phyloP scores from a whole-genome alignment of 2,797 vertebrate genomes.

The Taeniopygia guttata region DNA sequence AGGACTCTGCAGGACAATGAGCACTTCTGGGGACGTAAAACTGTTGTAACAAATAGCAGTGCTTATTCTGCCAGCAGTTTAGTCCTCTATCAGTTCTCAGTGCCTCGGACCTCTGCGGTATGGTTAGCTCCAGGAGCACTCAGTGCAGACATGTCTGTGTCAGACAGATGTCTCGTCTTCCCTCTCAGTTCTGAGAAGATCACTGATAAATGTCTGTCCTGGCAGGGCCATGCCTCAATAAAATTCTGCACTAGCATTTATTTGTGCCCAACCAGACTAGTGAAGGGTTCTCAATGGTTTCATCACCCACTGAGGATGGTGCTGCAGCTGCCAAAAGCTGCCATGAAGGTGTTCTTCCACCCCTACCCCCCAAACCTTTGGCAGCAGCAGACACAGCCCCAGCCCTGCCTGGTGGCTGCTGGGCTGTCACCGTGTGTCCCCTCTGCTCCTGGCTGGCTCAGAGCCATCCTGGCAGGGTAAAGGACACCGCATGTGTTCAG shows the following conservation, averaged over 20 bases:
- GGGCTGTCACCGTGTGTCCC: neutral
- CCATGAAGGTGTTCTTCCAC: neutral
- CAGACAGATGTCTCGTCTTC: no score
- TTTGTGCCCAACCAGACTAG: neutral
- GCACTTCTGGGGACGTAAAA: neutral
- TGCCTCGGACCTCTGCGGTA: neutral
- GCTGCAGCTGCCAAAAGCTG: neutral
- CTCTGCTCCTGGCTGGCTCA: neutral
- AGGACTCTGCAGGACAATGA: neutral
- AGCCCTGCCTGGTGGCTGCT: neutral
- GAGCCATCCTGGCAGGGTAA: neutral
- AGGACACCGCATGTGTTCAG: fast-evolving
- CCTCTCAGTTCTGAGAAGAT: neutral
- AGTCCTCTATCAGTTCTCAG: neutral
- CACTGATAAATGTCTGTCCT: neutral
- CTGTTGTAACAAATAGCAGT: neutral
- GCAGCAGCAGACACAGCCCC: neutral
- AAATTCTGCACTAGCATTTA: neutral
- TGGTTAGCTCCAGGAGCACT: neutral
- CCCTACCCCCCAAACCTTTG: no score
- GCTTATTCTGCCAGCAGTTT: neutral
- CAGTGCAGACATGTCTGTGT: neutral
- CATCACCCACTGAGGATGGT: neutral
- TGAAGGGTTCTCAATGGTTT: neutral
- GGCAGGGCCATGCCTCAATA: neutral